phyloP scores from a whole-genome alignment of 2,888 invertebrate genomes.

The Belgica antarctica region DNA sequence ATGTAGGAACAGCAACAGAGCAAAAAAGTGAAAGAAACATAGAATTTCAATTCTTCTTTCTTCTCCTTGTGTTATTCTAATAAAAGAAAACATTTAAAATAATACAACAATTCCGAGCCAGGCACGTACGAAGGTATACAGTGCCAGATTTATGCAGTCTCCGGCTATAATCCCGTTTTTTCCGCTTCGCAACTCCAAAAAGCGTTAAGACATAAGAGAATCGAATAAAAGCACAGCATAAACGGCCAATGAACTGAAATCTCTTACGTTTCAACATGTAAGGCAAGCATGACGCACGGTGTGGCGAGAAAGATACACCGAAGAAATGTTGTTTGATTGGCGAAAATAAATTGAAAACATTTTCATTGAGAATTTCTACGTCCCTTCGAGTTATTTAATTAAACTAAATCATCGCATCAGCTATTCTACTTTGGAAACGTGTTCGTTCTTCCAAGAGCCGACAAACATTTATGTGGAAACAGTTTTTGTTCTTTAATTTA shows the following conservation, averaged over 20 bases:
- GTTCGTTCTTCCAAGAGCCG: too few species aligned
- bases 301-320: not conserved
- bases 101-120: not conserved
- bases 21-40: not conserved
- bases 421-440: too few species aligned
- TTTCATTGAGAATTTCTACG: too few species aligned
- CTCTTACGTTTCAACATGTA: slow-evolving; percentile 7
- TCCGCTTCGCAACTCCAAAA: too few species aligned
- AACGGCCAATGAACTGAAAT: slow-evolving; percentile 37
- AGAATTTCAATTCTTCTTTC: not conserved
- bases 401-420: too few species aligned
- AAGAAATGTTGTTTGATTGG: slow-evolving; percentile 32
- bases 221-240: slow-evolving; percentile 19
- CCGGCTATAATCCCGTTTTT: too few species aligned
- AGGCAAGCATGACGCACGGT: not conserved
- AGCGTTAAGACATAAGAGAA: slow-evolving; percentile 30
- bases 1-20: not conserved
- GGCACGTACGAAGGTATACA: not conserved
- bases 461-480: not conserved
- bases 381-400: too few species aligned
- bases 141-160: not conserved
- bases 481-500: slow-evolving; percentile 21
- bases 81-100: slow-evolving; percentile 18
- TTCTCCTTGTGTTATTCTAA: not conserved
- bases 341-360: too few species aligned